Evolutionary conservation across 2,888 invertebrate genomes (phyloP).

Genomic region (Tanytarsus gracilentus): DNA sequence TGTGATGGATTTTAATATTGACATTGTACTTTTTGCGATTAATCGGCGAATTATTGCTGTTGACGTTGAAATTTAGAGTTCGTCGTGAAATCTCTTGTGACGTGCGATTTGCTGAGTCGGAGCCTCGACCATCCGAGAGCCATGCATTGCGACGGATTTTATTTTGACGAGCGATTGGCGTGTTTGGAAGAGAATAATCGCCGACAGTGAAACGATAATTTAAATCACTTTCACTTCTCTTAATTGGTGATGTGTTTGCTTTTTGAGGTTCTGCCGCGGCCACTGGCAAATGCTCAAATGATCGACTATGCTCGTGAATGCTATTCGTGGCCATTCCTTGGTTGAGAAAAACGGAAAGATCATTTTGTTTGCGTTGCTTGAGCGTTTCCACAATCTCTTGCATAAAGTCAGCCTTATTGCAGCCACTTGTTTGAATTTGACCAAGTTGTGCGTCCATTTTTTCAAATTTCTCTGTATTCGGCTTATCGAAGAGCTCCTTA

Average conservation of each 20-base stretch:
- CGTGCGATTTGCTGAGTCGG: background rate
- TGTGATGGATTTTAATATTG: conserved; percentile 31
- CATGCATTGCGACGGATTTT: conserved; percentile 49
- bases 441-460: conserved; percentile 13
- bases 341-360: background rate
- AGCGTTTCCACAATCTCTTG: conserved; percentile 11
- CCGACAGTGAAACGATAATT: conserved; percentile 44
- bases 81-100: background rate
- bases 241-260: background rate
- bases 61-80: background rate
- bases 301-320: conserved; percentile 7
- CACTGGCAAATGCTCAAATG: conserved; percentile 10
- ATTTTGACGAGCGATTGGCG: conserved; percentile 49
- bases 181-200: conserved; percentile 46
- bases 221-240: background rate
- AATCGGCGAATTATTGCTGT: background rate
- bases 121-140: conserved; percentile 41
- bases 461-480: background rate
- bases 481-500: conserved; percentile 15
- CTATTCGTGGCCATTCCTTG: background rate
- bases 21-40: conserved; percentile 30
- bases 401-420: conserved; percentile 15
- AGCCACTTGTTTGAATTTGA: background rate
- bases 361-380: background rate
- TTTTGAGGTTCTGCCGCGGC: background rate